Conservation (phyloP, 2,888 invertebrate species). For the Macrosoma leucophasiata region DNA sequence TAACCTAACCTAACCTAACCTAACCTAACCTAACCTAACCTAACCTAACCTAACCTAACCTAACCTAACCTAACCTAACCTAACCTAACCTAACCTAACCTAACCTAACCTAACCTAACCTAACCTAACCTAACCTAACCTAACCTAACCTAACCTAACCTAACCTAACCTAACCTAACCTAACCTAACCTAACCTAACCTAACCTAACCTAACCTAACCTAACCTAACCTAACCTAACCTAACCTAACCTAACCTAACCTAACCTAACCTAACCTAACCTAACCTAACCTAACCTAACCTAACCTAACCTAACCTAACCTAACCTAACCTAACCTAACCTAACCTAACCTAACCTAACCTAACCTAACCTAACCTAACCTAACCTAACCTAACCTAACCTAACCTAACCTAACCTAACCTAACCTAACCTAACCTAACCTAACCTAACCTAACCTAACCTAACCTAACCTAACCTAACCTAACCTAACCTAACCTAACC, state of each 20-base stretch:
- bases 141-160: conserved; percentile 19
- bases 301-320: conserved; percentile 17
- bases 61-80: conserved; percentile 6
- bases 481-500: conserved; percentile 24
- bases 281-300: conserved; percentile 19
- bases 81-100: conserved; percentile 7
- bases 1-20: too few relatives aligned
- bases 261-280: conserved; percentile 17
- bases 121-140: conserved; percentile 21
- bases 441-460: conserved; percentile 21
- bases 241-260: conserved; percentile 18
- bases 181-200: conserved; percentile 16
- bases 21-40: conserved; percentile 9
- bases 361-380: neutral
- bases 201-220: conserved; percentile 8
- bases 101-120: conserved; percentile 14
- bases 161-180: conserved; percentile 16
- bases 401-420: conserved; percentile 27
- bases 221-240: conserved; percentile 11
- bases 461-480: conserved; percentile 23
- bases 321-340: conserved; percentile 8
- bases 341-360: neutral
- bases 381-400: conserved; percentile 16
- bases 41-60: conserved; percentile 10
- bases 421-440: conserved; percentile 20